phyloP scores from a whole-genome alignment of 2,888 invertebrate genomes.

The Magallana nippona region DNA sequence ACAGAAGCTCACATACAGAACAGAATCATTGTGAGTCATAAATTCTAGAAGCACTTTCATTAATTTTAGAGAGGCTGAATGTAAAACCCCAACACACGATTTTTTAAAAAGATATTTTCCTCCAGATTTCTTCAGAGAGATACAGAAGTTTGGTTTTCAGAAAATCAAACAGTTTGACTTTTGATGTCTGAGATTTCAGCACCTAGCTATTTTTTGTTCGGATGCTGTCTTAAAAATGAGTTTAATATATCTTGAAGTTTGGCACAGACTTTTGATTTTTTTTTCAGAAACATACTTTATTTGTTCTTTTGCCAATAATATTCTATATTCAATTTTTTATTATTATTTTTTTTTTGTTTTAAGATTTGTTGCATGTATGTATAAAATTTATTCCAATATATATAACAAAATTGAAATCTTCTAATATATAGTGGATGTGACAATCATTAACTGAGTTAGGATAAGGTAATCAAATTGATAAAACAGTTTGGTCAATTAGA shows the following conservation, averaged over 20 bases:
- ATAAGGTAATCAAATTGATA: no score
- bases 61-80: no score
- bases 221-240: neutral
- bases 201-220: neutral
- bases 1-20: no score
- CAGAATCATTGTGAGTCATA: no score
- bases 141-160: neutral
- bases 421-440: no score
- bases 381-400: neutral
- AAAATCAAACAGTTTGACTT: conserved; percentile 23
- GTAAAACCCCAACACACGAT: no score
- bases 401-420: no score
- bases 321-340: no score
- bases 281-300: neutral
- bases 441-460: no score
- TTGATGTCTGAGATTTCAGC: conserved; percentile 1
- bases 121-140: neutral
- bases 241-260: conserved; percentile 7
- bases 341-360: neutral
- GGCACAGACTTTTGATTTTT: conserved; percentile 1
- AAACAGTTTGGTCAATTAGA: no score
- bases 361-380: neutral
- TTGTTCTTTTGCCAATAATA: neutral
- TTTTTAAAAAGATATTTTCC: no score
- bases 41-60: no score